Evolutionary conservation across 2,888 invertebrate species (phyloP), one percentile per base, ranked within the genome.

Genomic region (Pilophorus perplexus): DNA sequence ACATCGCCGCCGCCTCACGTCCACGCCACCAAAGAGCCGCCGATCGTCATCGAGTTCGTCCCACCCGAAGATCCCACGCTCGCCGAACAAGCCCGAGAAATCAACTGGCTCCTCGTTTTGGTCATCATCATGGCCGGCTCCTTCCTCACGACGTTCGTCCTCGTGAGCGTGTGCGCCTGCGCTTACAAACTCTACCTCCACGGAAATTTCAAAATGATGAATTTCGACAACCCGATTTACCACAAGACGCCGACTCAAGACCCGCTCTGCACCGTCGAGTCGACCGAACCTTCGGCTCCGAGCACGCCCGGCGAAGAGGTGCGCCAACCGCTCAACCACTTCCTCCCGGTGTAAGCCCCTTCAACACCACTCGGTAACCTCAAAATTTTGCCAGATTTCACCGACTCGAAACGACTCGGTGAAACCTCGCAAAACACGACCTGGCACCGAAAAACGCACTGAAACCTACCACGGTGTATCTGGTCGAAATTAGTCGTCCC

Each of bases 151-250:
- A 57, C 60, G 27, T 68, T 66, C 64, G 71, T 71, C 68, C 68
- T 69, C 70, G 80, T 80, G 59, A 80, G 91, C 90, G 79, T 88
- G 74, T 85, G 86, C 71, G 85, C 86, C 76, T 79, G 91, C 71
- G 82, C 89, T 75, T 93, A 92, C 81, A 87, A 89, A 75, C 89
- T 92, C 76, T 90, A 90, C 79, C 84, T 89, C 73, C 87, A 90
- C 77, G 87, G 89, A 74, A 92, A 90, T 76, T 87, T 90, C 72
- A 92, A 92, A 72, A 93, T 92, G 72, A 94, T 98, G 89, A 97
- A 97, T 81, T 98, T 98, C 79, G 97, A 97, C 81, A 98, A 98
- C 80, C 98, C 97, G 42, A 94, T 98, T 66, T 98, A 98, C 80
- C 86, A 95, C 75, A 95, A 96, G 82, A 97, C 95, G 16, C 94